phyloP scores from a whole-genome alignment of 23 tunicate genomes.

The Styela clava region DNA sequence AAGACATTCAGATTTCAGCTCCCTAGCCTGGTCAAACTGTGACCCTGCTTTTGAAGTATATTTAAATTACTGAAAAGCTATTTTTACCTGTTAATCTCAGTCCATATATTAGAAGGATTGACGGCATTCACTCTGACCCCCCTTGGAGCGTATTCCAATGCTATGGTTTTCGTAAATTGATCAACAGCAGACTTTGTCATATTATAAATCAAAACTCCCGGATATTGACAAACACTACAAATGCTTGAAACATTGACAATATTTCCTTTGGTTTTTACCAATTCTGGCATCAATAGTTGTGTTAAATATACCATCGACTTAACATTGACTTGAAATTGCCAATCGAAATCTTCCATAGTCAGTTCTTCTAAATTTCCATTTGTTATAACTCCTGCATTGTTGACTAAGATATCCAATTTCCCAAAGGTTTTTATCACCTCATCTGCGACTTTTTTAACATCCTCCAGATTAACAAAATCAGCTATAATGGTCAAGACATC shows the following conservation, averaged over 20 bases:
- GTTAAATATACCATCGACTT: slow-evolving; percentile 25
- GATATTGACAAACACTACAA: slow-evolving; percentile 30
- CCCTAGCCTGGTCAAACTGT: no score
- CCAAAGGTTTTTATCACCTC: background rate
- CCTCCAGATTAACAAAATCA: slow-evolving; percentile 11
- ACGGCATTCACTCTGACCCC: slow-evolving; percentile 17
- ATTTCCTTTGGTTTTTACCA: slow-evolving; percentile 37
- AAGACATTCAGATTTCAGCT: no score
- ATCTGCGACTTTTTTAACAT: slow-evolving; percentile 1
- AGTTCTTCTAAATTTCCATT: background rate
- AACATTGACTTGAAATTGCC: slow-evolving; percentile 18
- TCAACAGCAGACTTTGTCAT: slow-evolving; percentile 51
- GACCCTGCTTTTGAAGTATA: no score
- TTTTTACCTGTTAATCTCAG: slow-evolving; percentile 44
- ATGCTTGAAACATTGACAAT: slow-evolving; percentile 64
- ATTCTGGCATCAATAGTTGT: slow-evolving; percentile 45
- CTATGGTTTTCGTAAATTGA: slow-evolving; percentile 23
- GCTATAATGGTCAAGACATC: slow-evolving; percentile 1
- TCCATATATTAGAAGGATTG: slow-evolving; percentile 23
- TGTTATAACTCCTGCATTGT: slow-evolving; percentile 2
- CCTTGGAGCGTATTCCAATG: slow-evolving; percentile 12
- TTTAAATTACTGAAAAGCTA: no score
- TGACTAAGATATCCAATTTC: slow-evolving; percentile 6
- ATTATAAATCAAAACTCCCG: slow-evolving; percentile 37
- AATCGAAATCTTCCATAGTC: slow-evolving; percentile 14